These are phyloP conservation scores for Cecidostiba fungosa DNA, from an alignment of 2,888 invertebrate species.

Conservation along the genomic window DNA sequence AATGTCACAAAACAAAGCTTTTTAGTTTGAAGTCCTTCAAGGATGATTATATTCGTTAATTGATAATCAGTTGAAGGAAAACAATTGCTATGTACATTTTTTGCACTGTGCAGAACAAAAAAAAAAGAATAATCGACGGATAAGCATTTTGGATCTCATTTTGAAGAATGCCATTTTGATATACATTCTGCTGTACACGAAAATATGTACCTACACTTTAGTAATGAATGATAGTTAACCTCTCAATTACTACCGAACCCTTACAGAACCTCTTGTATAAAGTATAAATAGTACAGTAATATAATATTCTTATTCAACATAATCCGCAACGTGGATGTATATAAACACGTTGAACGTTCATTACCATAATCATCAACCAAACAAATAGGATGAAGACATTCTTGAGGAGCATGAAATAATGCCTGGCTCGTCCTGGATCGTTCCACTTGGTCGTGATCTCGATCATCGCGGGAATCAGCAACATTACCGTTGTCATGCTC, in stretches of 20 bases:
- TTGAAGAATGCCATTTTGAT: too few species aligned
- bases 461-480: conserved; percentile 75
- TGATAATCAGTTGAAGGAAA: background rate
- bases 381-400: conserved; percentile 72
- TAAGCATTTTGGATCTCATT: too few species aligned
- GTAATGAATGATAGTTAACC: background rate
- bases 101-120: too few species aligned
- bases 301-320: too few species aligned
- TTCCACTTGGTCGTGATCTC: conserved; percentile 74
- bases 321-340: background rate
- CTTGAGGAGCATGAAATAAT: conserved; percentile 69
- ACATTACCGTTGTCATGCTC: conserved; percentile 81
- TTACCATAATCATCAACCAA: conserved; percentile 72
- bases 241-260: background rate
- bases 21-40: background rate
- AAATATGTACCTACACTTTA: too few species aligned
- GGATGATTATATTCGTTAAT: background rate
- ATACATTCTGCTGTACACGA: too few species aligned
- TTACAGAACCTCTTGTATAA: background rate
- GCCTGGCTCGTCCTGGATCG: conserved; percentile 66
- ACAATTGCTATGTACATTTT: too few species aligned
- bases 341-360: background rate
- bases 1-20: background rate
- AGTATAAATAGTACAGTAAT: too few species aligned
- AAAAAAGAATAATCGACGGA: too few species aligned